Evolutionary conservation across 64 coral and sea anemone species (phyloP).

Genomic region (Hydrozoanthus tunicans): DNA sequence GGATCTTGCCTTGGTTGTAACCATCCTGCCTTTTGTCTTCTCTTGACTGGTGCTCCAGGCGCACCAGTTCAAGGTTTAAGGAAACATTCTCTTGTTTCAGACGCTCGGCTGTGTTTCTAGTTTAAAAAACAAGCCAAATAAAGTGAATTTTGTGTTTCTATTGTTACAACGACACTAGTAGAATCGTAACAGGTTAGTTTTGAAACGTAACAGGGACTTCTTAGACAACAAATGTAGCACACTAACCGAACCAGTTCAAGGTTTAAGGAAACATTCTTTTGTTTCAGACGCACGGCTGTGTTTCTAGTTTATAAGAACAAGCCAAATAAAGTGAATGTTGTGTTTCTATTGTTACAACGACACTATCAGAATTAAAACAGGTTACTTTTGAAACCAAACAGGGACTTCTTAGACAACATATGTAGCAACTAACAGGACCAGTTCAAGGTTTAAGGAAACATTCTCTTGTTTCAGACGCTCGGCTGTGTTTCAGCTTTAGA

Average conservation of each 20-base stretch:
- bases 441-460: conserved; percentile 6
- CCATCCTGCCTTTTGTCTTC: conserved; percentile 10
- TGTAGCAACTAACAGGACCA: neutral
- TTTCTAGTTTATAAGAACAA: too few species aligned
- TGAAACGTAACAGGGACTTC: too few species aligned
- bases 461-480: conserved; percentile 27
- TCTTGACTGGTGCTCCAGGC: neutral
- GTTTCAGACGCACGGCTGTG: too few species aligned
- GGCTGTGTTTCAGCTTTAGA: neutral
- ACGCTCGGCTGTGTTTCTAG: neutral
- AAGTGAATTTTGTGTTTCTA: neutral
- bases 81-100: conserved; percentile 28
- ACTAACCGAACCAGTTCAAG: too few species aligned
- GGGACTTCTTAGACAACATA: too few species aligned
- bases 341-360: neutral
- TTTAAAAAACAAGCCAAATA: neutral
- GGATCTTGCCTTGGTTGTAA: neutral
- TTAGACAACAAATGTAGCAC: too few species aligned
- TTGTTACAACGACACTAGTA: neutral
- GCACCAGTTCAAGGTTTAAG: conserved; percentile 16
- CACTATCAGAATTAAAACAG: neutral
- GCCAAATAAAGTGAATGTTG: neutral
- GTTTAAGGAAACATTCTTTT: too few species aligned
- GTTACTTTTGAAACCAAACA: too few species aligned
- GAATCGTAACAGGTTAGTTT: neutral